Conservation (phyloP, 2,888 invertebrate genomes). For the Microplitis manilae region DNA sequence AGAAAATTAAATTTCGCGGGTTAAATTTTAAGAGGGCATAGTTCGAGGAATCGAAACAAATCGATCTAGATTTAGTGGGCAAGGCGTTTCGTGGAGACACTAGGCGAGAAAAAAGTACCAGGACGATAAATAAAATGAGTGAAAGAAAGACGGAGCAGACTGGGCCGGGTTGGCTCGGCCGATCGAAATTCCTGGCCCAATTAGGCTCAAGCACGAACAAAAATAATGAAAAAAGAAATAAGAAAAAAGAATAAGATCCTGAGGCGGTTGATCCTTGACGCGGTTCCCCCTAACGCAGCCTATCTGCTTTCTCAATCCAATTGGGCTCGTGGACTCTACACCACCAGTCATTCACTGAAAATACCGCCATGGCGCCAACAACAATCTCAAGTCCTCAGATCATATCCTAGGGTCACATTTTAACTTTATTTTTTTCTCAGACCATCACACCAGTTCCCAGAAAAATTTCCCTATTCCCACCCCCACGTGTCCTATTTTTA, state of each 20-base stretch:
- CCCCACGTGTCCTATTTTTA: too few relatives aligned
- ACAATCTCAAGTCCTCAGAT: neutral
- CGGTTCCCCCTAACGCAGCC: constrained; percentile 39
- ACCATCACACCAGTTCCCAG: neutral
- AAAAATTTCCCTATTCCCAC: neutral
- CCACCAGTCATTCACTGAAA: constrained; percentile 69
- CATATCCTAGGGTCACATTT: neutral
- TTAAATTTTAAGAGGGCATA: constrained; percentile 33
- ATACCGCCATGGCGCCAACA: constrained; percentile 49
- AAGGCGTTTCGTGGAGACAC: neutral
- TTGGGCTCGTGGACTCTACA: constrained; percentile 26
- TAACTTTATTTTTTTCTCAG: neutral
- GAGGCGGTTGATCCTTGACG: constrained; percentile 51
- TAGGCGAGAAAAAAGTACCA: constrained; percentile 3
- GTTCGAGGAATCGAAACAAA: constrained; percentile 39
- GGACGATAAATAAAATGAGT: constrained; percentile 17
- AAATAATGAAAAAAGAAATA: neutral
- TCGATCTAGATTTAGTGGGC: constrained; percentile 20
- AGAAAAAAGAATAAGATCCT: constrained; percentile 6
- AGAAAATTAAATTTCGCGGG: constrained; percentile 4
- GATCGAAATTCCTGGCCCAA: constrained; percentile 63
- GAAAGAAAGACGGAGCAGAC: constrained; percentile 47
- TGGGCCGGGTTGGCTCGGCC: constrained; percentile 35
- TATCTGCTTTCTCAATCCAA: constrained; percentile 43
- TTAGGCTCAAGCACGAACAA: constrained; percentile 58